Percentiles rank a stretch among this genome's conserved stretches.
These are phyloP conservation scores for Alosa sapidissima DNA, from an alignment of 2,797 vertebrate genomes.

Conservation along the genomic window DNA sequence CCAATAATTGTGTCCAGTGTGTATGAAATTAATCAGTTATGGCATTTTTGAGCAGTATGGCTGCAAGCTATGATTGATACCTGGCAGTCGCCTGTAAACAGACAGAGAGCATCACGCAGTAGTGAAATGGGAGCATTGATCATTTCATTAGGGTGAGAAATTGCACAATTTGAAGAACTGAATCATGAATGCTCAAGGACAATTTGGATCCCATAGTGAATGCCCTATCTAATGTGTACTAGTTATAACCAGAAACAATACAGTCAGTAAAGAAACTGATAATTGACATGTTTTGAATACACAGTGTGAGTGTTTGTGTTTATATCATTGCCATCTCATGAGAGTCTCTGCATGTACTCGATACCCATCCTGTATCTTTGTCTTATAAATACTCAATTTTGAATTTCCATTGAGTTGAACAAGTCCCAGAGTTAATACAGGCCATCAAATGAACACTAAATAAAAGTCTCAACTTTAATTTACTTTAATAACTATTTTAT, in stretches of 20 bases:
- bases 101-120: neutral
- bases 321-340: neutral
- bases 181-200: neutral
- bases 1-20: slow-evolving; percentile 11
- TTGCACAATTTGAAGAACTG: neutral
- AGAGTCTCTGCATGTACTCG: neutral
- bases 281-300: neutral
- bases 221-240: neutral
- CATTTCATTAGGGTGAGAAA: neutral
- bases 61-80: neutral
- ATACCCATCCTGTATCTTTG: neutral
- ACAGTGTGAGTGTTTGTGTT: neutral
- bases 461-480: neutral
- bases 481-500: neutral
- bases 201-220: neutral
- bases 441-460: neutral
- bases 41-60: neutral
- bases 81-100: neutral
- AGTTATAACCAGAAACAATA: neutral
- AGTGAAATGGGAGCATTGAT: neutral
- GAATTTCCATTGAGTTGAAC: neutral
- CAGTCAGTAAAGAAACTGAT: neutral
- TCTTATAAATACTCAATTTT: neutral
- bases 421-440: neutral
- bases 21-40: neutral